A percentile compares a stretch with the other conserved stretches of the same genome.
These are phyloP conservation scores for Aethes cnicana DNA, from an alignment of 2,888 invertebrate species.

Conservation along the genomic window DNA sequence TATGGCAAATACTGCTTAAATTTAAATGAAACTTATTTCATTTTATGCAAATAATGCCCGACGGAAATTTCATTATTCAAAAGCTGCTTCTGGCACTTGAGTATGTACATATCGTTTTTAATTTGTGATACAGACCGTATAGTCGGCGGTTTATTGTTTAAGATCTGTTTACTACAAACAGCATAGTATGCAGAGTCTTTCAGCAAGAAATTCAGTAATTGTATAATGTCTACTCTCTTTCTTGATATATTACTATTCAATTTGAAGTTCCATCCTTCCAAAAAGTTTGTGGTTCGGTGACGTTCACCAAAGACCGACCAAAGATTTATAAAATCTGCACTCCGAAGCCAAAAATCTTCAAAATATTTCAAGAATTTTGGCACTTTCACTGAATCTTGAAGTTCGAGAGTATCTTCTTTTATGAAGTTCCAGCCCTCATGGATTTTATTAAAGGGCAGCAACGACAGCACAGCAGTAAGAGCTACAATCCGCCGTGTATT, in stretches of 20 bases:
- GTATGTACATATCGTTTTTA: constrained; percentile 9
- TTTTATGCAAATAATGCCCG: constrained; percentile 7
- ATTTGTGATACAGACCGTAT: constrained; percentile 2
- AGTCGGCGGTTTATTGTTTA: neutral
- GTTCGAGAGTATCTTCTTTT: neutral
- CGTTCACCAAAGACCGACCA: constrained; percentile 1
- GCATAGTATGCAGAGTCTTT: no score
- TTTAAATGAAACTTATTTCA: neutral
- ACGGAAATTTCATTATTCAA: constrained; percentile 5
- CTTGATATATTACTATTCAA: neutral
- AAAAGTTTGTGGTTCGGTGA: constrained; percentile 5
- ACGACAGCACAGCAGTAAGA: neutral
- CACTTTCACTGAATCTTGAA: neutral
- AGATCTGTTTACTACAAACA: constrained; percentile 5
- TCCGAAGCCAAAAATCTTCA: neutral
- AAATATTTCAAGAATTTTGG: neutral
- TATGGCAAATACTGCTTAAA: no score
- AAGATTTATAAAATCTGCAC: constrained; percentile 1
- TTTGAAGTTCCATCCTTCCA: neutral
- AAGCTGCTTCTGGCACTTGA: constrained; percentile 5
- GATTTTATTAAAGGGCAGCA: neutral
- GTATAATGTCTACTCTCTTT: no score
- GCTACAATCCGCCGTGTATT: constrained; percentile 1
- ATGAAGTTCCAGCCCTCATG: neutral
- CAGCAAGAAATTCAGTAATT: no score